Conservation (phyloP, 1,140 invertebrate species). For the Cotesia glomerata region DNA sequence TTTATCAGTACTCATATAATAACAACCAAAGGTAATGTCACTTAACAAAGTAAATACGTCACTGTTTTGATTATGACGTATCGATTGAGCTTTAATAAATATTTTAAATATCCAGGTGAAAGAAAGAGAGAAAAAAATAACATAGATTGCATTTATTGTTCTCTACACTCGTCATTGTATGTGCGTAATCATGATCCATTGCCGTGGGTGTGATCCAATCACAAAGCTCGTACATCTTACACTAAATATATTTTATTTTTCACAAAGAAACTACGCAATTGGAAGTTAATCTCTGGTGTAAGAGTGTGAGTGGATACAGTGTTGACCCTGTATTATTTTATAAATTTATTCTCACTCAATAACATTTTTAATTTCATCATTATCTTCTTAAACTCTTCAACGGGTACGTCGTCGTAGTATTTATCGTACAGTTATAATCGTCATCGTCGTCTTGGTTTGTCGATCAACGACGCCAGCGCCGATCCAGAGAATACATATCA, state of each 20-base stretch:
- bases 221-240: neutral
- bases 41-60: too few species aligned
- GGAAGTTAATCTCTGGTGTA: slow-evolving; percentile 5
- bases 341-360: neutral
- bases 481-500: neutral
- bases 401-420: neutral
- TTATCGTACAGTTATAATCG: neutral
- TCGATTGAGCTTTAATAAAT: too few species aligned
- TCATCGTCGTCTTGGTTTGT: neutral
- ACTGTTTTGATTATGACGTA: too few species aligned
- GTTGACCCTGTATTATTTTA: slow-evolving; percentile 4
- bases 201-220: slow-evolving; percentile 6
- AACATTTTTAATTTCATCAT: neutral
- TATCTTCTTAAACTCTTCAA: neutral
- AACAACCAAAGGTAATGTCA: neutral
- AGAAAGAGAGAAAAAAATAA: neutral
- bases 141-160: neutral
- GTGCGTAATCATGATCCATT: slow-evolving; percentile 14
- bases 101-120: too few species aligned
- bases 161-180: neutral
- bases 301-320: too few species aligned
- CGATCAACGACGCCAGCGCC: slow-evolving; percentile 14
- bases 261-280: slow-evolving; percentile 30
- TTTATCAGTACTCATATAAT: slow-evolving; percentile 19
- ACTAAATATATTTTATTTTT: neutral